Conservation (phyloP, 1,140 invertebrate genomes). For the Aporrectodea caliginosa region DNA sequence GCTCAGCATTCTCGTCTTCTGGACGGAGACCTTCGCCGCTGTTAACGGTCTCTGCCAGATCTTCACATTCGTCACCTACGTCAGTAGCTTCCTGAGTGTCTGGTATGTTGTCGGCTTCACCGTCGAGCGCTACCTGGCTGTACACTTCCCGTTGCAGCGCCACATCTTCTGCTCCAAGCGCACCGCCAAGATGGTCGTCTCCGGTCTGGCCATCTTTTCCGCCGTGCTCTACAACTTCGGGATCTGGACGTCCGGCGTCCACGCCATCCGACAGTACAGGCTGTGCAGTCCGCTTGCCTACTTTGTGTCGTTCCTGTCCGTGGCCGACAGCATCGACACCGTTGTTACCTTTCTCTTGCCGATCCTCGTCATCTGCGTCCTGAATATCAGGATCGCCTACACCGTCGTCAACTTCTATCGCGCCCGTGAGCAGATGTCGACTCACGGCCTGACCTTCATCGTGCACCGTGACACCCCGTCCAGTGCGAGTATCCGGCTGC, state of each 20-base stretch:
- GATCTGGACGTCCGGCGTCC: conserved; percentile 28
- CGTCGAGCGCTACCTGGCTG: conserved; percentile 50
- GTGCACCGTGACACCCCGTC: background rate
- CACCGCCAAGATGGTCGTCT: conserved; percentile 34
- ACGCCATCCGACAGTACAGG: conserved; percentile 19
- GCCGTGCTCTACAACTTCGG: conserved; percentile 37
- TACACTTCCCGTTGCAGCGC: conserved; percentile 48
- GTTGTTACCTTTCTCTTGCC: conserved; percentile 60
- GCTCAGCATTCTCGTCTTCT: conserved; percentile 58
- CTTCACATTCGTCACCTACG: conserved; percentile 47
- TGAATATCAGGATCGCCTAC: conserved; percentile 61
- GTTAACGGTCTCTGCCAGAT: conserved; percentile 55
- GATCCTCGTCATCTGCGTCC: conserved; percentile 60
- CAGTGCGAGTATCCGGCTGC: background rate
- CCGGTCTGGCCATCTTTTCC: conserved; percentile 34
- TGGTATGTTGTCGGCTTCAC: conserved; percentile 55
- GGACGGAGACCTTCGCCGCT: conserved; percentile 56
- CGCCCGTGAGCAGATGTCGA: background rate
- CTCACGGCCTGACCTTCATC: background rate
- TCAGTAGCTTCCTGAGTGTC: conserved; percentile 51
- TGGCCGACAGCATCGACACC: conserved; percentile 61
- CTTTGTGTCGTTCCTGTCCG: conserved; percentile 52
- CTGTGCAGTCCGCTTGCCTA: conserved; percentile 33
- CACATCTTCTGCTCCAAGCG: conserved; percentile 42
- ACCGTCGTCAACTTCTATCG: conserved; percentile 39